These are phyloP conservation scores for Pseudoatta argentina DNA, from an alignment of 1,140 invertebrate species.

Conservation along the genomic window DNA sequence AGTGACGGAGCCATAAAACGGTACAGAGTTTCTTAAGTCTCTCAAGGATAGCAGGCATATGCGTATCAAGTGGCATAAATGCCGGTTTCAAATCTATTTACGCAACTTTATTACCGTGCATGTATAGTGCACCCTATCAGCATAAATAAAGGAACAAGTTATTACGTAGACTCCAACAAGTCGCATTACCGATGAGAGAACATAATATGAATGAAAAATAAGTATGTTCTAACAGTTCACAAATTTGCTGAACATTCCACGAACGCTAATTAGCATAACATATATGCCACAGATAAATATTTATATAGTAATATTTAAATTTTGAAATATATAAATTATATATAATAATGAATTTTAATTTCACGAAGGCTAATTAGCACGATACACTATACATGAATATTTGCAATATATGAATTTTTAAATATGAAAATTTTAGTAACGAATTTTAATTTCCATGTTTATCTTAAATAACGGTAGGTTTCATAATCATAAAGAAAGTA, in stretches of 20 bases:
- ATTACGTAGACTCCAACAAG: background rate
- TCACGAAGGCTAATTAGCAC: constrained; percentile 4
- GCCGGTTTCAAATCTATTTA: constrained; percentile 40
- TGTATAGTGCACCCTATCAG: background rate
- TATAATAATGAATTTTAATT: background rate
- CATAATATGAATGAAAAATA: constrained; percentile 14
- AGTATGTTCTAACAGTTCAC: background rate
- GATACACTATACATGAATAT: background rate
- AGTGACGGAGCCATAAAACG: constrained; percentile 36
- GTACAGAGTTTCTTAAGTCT: constrained; percentile 34
- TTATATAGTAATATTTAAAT: too few relatives aligned
- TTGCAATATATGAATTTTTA: background rate
- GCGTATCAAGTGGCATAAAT: constrained; percentile 45
- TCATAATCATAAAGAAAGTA: background rate
- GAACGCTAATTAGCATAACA: background rate
- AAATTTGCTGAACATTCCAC: background rate
- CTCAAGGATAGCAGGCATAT: constrained; percentile 47
- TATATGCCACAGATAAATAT: too few relatives aligned
- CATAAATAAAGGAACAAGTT: constrained; percentile 46
- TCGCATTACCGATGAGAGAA: background rate
- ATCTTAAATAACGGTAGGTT: background rate
- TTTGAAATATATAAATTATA: too few relatives aligned
- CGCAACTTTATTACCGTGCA: constrained; percentile 37
- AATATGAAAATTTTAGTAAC: background rate
- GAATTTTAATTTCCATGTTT: background rate